These are phyloP conservation scores for Percina caprodes DNA, from an alignment of 2,113 vertebrate genomes.

Conservation along the genomic window DNA sequence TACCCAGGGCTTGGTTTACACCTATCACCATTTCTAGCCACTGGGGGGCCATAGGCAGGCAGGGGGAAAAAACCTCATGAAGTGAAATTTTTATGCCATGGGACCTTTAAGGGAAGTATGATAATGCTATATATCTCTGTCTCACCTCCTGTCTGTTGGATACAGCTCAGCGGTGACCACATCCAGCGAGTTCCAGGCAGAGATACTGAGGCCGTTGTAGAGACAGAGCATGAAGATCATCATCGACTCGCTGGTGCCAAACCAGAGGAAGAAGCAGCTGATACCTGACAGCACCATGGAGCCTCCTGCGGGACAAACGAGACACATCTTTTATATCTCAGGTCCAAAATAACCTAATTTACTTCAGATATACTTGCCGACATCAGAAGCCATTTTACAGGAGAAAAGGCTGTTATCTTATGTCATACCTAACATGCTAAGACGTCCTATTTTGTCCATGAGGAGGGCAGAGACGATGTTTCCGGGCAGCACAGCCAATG, in stretches of 20 bases:
- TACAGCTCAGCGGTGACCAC: constrained; percentile 97
- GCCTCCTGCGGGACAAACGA: constrained; percentile 85
- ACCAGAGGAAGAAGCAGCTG: constrained; percentile 99
- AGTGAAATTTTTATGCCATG: too few relatives aligned
- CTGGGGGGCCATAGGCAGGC: too few relatives aligned
- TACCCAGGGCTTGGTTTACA: too few relatives aligned
- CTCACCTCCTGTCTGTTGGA: constrained; percentile 95
- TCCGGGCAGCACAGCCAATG: constrained; percentile 94
- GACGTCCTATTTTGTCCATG: constrained; percentile 97
- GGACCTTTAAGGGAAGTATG: neutral
- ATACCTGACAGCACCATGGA: constrained; percentile 99
- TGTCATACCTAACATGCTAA: constrained; percentile 94
- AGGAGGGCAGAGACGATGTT: constrained; percentile 98
- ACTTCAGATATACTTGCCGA: constrained; percentile 11
- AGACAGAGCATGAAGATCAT: constrained; percentile 99
- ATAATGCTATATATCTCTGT: neutral
- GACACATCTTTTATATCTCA: constrained; percentile 2
- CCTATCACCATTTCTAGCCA: too few relatives aligned
- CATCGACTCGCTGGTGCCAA: constrained; percentile 98
- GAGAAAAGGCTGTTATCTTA: neutral
- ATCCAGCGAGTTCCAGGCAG: constrained; percentile 98
- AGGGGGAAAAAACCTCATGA: too few relatives aligned
- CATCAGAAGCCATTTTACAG: neutral
- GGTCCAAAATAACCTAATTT: neutral
- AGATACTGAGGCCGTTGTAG: constrained; percentile 98